Evolutionary conservation across 2,888 invertebrate genomes (phyloP), one percentile per base, ranked within the genome.

Genomic region (Cephus pulcher): DNA sequence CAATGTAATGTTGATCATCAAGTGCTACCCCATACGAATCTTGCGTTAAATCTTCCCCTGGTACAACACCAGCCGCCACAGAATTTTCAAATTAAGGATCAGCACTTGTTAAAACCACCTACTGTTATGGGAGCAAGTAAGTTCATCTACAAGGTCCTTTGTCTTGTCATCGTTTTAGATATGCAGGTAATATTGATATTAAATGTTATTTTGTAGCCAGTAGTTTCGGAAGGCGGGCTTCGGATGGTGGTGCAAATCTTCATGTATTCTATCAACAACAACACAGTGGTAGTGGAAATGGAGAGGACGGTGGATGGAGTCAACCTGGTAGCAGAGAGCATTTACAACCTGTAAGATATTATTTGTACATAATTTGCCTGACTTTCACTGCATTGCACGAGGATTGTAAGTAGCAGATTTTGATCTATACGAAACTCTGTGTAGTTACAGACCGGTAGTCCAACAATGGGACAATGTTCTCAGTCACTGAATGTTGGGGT

Each of bases 171-270:
- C 30, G 68, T 75, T 78, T 73, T 56, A 74, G 56, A 69, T 70
- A 15, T 69, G 32, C 1, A 71, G 12, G 71, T 71, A 12, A 71
- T 71, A 15, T 71, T 32, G 12, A 23, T 79, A 30, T 37, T 80
- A 69, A 74, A 34, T 76, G 70, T 74, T 77, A 30, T 78, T 79
- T 84, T 85, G 2, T 86, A 95, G 95, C 95, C 84, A 96, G 96
- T 73, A 95, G 96, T 75, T 97, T 97, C 92, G 97, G 97, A 11
- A 94, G 98, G 70, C 95, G 98, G 85, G 98, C 98, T 76, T 98
- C 98, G 23, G 98, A 98, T 93, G 98, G 98, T 85, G 98, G 98
- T 78, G 98, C 98, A 77, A 98, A 98, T 93, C 94, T 98, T 83
- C 96, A 96, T 85, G 95, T 95, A 84, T 94, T 93, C 87, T 95